phyloP scores from a whole-genome alignment of 2,888 invertebrate genomes.

The Dyspetes luteomarginatus region DNA sequence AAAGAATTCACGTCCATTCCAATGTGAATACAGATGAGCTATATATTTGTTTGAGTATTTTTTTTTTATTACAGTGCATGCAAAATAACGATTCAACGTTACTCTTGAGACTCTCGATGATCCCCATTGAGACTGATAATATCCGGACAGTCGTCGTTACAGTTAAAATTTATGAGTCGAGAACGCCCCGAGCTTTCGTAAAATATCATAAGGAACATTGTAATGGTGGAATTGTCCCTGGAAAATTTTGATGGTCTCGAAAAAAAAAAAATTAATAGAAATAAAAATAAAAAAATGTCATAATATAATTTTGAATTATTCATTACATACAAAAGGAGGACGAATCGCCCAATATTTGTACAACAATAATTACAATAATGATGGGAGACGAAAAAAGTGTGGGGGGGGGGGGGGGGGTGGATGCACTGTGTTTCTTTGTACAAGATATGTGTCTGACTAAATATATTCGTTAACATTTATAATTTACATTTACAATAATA shows the following conservation, averaged over 20 bases:
- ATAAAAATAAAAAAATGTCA: not conserved
- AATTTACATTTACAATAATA: slow-evolving; percentile 43
- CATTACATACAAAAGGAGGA: not conserved
- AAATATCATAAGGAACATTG: not conserved
- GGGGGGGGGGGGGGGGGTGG: not conserved
- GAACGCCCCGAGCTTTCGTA: not conserved
- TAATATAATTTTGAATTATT: too few relatives aligned
- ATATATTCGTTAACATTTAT: slow-evolving; percentile 32
- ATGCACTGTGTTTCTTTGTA: slow-evolving; percentile 41
- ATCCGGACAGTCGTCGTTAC: too few relatives aligned
- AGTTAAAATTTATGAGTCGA: not conserved
- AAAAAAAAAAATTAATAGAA: not conserved
- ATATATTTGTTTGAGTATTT: not conserved
- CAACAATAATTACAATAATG: not conserved
- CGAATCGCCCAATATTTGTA: slow-evolving; percentile 19
- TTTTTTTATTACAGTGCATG: not conserved
- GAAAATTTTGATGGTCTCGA: too few relatives aligned
- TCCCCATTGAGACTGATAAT: not conserved
- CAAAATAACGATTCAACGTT: not conserved
- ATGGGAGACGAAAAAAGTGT: slow-evolving; percentile 3
- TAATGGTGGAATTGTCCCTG: not conserved
- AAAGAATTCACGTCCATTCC: not conserved
- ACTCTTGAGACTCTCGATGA: not conserved
- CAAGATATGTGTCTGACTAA: slow-evolving; percentile 31
- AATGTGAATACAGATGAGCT: not conserved